Evolutionary conservation across 2,888 invertebrate species (phyloP), one percentile per base, ranked within the genome.

Genomic region (Perdita meconis): DNA sequence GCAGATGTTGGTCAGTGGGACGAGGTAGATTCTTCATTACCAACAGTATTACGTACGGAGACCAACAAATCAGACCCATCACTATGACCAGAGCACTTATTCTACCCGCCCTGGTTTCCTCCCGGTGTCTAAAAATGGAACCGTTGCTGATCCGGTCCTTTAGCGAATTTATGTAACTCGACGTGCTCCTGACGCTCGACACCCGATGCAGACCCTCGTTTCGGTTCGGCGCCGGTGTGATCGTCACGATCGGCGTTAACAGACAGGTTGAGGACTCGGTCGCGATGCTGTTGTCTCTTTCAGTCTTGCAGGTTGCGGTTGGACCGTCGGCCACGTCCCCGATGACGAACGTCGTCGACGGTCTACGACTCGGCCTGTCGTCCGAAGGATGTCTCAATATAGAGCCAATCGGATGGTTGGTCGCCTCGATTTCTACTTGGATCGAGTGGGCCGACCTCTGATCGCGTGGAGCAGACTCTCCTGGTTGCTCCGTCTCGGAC

Each of bases 91-190:
- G 92, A 57, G 96, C 95, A 89, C 97, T 97, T 63, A 98, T 97
- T 82, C 97, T 95, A 8, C 97, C 98, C 1, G 98, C 97, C 81
- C 97, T 95, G 83, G 97, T 96, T 93, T 98, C 98, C 90, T 98
- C 98, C 65, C 97, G 94, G 90, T 97, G 97, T 88, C 96, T 94
- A 92, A 97, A 97, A 78, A 97, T 94, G 55, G 96, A 96, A 36
- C 97, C 97, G 90, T 97, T 97, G 78, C 97, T 96, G 80, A 97
- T 96, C 64, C 97, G 94, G 91, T 96, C 95, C 70, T 96, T 95
- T 82, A 97, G 93, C 64, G 95, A 95, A 75, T 95, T 96, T 88
- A 97, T 96, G 90, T 95, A 94, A 77, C 95, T 95, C 70, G 94
- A 93, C 2, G 92, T 92, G 64, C 94, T 93, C 74, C 94, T 93